These are phyloP conservation scores for Poicephalus gulielmi DNA, from an alignment of 2,113 vertebrate genomes.

Conservation along the genomic window DNA sequence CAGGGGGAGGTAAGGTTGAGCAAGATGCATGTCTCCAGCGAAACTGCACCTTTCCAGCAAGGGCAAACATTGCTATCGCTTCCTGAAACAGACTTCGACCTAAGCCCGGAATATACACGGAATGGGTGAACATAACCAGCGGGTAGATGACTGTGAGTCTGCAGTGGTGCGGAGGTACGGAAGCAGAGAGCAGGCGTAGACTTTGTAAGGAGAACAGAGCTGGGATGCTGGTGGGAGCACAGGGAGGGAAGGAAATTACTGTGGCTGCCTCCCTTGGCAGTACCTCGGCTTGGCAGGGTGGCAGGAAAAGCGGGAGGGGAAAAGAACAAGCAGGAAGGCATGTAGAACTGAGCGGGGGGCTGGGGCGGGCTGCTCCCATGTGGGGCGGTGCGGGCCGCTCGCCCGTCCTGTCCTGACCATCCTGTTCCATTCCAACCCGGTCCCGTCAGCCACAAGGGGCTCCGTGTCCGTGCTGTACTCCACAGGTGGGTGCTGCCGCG, in stretches of 20 bases:
- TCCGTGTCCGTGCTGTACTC: neutral
- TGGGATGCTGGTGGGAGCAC: neutral
- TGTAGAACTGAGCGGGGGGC: accelerated
- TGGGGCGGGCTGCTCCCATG: neutral
- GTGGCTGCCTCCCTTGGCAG: neutral
- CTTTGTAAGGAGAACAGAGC: neutral
- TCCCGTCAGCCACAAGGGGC: too few relatives aligned
- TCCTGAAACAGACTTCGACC: neutral
- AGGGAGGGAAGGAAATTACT: accelerated
- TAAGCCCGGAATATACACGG: accelerated
- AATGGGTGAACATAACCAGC: accelerated
- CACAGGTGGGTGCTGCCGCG: neutral
- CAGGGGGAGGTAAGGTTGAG: neutral
- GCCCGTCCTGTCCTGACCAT: neutral
- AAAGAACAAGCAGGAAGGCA: neutral
- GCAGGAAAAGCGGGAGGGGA: accelerated
- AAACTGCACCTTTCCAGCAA: neutral
- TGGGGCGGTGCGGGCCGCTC: neutral
- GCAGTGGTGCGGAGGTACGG: accelerated
- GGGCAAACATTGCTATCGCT: neutral
- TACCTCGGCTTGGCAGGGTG: too few relatives aligned
- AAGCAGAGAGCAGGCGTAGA: neutral
- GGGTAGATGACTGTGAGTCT: accelerated
- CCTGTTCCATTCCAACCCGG: neutral
- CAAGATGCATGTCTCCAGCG: neutral